Evolutionary conservation across 1,140 invertebrate genomes (phyloP).

Genomic region (Coptotermes formosanus): DNA sequence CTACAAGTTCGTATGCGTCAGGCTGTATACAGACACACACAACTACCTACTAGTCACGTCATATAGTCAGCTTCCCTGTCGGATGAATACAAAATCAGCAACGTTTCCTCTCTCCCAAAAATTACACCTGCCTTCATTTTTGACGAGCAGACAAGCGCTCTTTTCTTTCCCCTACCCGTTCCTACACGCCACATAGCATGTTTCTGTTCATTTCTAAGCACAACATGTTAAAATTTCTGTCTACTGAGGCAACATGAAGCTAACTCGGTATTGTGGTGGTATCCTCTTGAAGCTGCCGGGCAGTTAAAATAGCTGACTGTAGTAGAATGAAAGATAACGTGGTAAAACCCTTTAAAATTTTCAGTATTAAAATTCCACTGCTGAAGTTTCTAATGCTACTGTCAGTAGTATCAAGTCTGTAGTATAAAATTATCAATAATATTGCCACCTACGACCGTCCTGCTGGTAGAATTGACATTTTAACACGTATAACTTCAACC

Average conservation of each 20-base stretch:
- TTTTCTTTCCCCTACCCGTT: background rate
- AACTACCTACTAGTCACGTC: background rate
- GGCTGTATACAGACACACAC: background rate
- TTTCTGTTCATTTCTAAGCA: background rate
- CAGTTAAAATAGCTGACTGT: no score
- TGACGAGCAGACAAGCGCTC: background rate
- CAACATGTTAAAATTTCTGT: background rate
- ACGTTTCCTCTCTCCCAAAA: background rate
- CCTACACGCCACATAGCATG: background rate
- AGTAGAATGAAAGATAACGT: no score
- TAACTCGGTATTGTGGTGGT: no score
- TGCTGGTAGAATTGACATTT: no score
- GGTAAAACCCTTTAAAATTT: no score
- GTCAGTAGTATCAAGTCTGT: no score
- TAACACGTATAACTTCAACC: no score
- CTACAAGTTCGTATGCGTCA: background rate
- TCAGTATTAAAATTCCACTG: no score
- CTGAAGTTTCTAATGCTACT: no score
- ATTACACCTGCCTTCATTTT: slow-evolving; percentile 1
- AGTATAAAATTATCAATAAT: no score
- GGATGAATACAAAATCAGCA: slow-evolving; percentile 8
- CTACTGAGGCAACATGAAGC: background rate
- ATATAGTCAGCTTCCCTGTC: background rate
- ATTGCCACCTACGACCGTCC: no score
- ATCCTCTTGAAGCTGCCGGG: no score